phyloP scores from a whole-genome alignment of 1,140 invertebrate species.

The Saccostrea cuccullata region DNA sequence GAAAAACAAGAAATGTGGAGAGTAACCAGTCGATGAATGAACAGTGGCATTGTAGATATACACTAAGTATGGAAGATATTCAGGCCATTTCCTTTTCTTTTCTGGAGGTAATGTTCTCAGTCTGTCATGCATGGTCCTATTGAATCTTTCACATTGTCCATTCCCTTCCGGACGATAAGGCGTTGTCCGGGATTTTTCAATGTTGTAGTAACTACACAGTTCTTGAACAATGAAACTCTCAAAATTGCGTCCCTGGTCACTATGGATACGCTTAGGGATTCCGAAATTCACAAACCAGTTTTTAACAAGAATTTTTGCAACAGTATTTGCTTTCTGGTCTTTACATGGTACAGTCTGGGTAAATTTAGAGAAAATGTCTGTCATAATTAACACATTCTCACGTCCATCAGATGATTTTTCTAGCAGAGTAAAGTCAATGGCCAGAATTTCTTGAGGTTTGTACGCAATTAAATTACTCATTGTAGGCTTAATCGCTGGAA shows the following conservation, averaged over 20 bases:
- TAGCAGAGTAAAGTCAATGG: constrained; percentile 52
- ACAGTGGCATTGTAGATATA: constrained; percentile 37
- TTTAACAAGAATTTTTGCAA: constrained; percentile 36
- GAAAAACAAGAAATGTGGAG: constrained; percentile 56
- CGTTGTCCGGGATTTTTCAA: constrained; percentile 57
- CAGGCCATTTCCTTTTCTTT: constrained; percentile 28
- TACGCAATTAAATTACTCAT: constrained; percentile 48
- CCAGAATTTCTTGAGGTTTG: constrained; percentile 50
- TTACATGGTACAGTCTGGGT: constrained; percentile 37
- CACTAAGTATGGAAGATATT: constrained; percentile 24
- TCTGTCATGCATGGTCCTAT: constrained; percentile 36
- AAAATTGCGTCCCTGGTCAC: constrained; percentile 73
- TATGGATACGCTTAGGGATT: constrained; percentile 53
- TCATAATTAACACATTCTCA: constrained; percentile 63
- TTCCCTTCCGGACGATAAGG: constrained; percentile 61
- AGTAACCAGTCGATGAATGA: constrained; percentile 43
- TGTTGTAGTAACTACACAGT: constrained; percentile 53
- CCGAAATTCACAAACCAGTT: constrained; percentile 51
- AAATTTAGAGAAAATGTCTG: constrained; percentile 55
- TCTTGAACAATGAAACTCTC: constrained; percentile 53
- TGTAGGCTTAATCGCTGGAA: constrained; percentile 23
- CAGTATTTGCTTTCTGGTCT: constrained; percentile 47
- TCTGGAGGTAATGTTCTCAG: constrained; percentile 27
- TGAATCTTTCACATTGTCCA: constrained; percentile 39
- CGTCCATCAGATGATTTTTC: constrained; percentile 49